Percentiles rank a stretch among this genome's conserved stretches.
These are phyloP conservation scores for Momotus momota DNA, from an alignment of 2,797 vertebrate species.

Conservation along the genomic window DNA sequence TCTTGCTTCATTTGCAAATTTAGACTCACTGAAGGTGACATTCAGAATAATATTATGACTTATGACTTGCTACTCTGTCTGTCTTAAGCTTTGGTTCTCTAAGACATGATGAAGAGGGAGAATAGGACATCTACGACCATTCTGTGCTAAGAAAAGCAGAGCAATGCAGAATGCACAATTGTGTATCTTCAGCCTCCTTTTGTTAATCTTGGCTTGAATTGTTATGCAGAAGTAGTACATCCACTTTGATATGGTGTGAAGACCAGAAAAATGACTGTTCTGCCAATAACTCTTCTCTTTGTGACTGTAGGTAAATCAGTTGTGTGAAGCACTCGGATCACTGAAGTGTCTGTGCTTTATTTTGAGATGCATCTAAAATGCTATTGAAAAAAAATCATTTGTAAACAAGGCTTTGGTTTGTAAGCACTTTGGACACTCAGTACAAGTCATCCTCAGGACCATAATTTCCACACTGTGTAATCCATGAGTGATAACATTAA, in stretches of 20 bases:
- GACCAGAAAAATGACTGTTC: neutral
- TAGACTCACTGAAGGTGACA: slow-evolving; percentile 8
- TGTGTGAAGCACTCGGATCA: neutral
- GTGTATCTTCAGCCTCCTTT: neutral
- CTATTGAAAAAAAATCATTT: neutral
- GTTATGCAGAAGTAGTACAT: neutral
- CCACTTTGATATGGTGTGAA: neutral
- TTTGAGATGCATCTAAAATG: neutral
- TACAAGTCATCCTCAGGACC: neutral
- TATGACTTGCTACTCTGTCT: neutral
- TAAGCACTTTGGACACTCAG: neutral
- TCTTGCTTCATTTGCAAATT: neutral
- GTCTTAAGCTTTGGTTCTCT: neutral
- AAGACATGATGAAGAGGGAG: neutral
- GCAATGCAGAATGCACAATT: neutral
- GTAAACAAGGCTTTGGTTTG: neutral
- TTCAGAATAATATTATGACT: slow-evolving; percentile 13
- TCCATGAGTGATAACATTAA: neutral
- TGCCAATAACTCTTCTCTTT: neutral
- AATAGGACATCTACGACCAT: accelerated
- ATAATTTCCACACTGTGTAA: neutral
- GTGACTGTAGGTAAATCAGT: neutral
- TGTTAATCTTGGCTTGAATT: neutral
- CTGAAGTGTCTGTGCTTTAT: neutral
- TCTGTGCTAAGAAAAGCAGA: neutral